A percentile compares a stretch with the other conserved stretches of the same genome.
phyloP scores from a whole-genome alignment of 2,797 vertebrate species.

The Enteromius paludinosus region DNA sequence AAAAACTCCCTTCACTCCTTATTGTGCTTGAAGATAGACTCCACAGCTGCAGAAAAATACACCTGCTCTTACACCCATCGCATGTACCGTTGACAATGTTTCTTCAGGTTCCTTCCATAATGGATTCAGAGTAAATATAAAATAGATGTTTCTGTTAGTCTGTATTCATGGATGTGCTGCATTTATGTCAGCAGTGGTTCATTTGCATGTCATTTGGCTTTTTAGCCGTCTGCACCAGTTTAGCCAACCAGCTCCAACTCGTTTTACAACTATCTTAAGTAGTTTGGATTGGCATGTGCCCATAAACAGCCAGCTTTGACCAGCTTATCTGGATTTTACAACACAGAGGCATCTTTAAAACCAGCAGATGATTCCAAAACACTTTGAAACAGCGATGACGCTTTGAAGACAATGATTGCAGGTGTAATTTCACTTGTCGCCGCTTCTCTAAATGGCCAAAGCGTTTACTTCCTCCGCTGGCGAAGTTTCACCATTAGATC shows the following conservation, averaged over 20 bases:
- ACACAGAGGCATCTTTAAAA: conserved; percentile 6
- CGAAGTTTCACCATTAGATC: conserved; percentile 18
- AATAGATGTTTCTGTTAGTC: conserved; percentile 23
- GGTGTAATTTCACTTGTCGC: neutral
- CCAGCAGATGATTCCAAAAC: neutral
- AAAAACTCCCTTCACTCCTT: conserved; percentile 65
- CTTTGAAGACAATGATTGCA: neutral
- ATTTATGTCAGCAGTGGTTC: conserved; percentile 14
- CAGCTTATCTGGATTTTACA: conserved; percentile 1
- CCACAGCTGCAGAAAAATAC: conserved; percentile 54
- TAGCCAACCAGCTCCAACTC: neutral
- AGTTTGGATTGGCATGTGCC: neutral
- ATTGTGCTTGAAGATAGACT: conserved; percentile 65
- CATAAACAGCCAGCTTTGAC: neutral
- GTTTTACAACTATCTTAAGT: neutral
- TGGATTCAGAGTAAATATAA: conserved; percentile 47
- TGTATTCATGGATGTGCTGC: neutral
- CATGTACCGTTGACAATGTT: conserved; percentile 29
- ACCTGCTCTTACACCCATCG: conserved; percentile 54
- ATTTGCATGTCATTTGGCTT: conserved; percentile 1
- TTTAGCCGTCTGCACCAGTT: neutral
- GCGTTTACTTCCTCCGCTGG: conserved; percentile 20
- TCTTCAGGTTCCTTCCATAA: conserved; percentile 48
- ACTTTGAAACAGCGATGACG: neutral
- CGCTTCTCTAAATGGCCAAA: neutral